A percentile compares a stretch with the other conserved stretches of the same genome.
phyloP scores from a whole-genome alignment of 2,888 invertebrate species.

The Oscheius sp. region DNA sequence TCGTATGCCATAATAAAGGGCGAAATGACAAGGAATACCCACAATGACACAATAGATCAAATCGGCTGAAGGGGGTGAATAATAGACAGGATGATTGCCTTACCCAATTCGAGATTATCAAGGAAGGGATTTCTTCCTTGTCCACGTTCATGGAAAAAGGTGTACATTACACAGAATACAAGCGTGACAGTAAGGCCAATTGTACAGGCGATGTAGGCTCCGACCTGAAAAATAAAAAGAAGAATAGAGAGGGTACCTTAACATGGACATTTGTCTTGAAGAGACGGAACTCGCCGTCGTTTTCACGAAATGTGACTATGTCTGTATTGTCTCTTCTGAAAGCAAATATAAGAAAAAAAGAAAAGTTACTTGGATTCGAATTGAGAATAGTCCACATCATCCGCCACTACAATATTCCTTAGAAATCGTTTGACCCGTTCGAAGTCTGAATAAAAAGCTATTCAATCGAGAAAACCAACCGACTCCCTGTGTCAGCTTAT shows the following conservation, averaged over 20 bases:
- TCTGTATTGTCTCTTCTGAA: slow-evolving; percentile 50
- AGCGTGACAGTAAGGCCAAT: slow-evolving; percentile 36
- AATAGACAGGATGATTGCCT: background rate
- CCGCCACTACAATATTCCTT: slow-evolving; percentile 37
- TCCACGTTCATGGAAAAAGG: slow-evolving; percentile 37
- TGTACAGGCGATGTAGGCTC: slow-evolving; percentile 36
- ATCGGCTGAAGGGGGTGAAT: slow-evolving; percentile 48
- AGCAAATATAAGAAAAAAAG: background rate
- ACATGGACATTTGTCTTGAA: slow-evolving; percentile 57
- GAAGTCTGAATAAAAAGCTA: slow-evolving; percentile 26
- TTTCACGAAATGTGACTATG: slow-evolving; percentile 54
- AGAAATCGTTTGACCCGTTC: slow-evolving; percentile 39
- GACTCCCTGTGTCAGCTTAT: slow-evolving; percentile 12
- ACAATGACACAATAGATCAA: slow-evolving; percentile 53
- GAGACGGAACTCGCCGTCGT: slow-evolving; percentile 52
- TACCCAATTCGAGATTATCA: slow-evolving; percentile 39
- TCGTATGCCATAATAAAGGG: slow-evolving; percentile 46
- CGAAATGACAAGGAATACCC: slow-evolving; percentile 55
- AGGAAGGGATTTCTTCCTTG: slow-evolving; percentile 40
- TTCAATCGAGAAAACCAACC: background rate
- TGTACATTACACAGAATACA: slow-evolving; percentile 35
- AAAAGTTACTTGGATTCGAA: slow-evolving; percentile 44
- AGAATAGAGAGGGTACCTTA: slow-evolving; percentile 35
- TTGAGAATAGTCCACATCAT: slow-evolving; percentile 51
- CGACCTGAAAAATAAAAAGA: slow-evolving; percentile 16